A percentile compares a stretch with the other conserved stretches of the same genome.
These are phyloP conservation scores for Yponomeuta cagnagella DNA, from an alignment of 2,888 invertebrate genomes.

Conservation along the genomic window DNA sequence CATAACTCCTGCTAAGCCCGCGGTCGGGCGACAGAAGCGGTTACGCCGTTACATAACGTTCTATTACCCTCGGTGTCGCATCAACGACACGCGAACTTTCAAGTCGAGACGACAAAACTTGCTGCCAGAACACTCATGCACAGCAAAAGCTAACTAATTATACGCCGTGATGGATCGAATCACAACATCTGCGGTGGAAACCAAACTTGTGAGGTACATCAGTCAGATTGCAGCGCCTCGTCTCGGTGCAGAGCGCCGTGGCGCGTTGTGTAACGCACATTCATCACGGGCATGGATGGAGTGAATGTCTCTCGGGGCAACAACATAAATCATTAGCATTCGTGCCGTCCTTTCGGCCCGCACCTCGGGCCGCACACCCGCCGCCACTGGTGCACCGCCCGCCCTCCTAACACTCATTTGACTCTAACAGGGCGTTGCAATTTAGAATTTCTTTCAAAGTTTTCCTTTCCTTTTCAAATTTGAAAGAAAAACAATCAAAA, in stretches of 20 bases:
- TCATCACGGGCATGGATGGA: slow-evolving; percentile 48
- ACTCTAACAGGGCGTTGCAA: slow-evolving; percentile 8
- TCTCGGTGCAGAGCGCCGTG: slow-evolving; percentile 25
- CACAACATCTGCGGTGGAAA: slow-evolving; percentile 10
- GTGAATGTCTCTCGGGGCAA: slow-evolving; percentile 44
- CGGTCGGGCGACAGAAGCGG: not conserved
- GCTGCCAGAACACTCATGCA: not conserved
- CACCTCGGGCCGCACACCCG: slow-evolving; percentile 25
- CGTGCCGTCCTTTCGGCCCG: slow-evolving; percentile 22
- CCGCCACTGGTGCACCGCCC: slow-evolving; percentile 19
- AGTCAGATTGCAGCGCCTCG: slow-evolving; percentile 7
- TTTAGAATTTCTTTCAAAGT: slow-evolving; percentile 11
- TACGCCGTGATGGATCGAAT: slow-evolving; percentile 11
- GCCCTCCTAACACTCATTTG: slow-evolving; percentile 14
- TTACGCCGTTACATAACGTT: not conserved
- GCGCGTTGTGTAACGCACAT: slow-evolving; percentile 44
- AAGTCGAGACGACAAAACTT: not conserved
- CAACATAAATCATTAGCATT: slow-evolving; percentile 60
- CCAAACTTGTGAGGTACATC: slow-evolving; percentile 5
- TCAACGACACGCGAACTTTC: not conserved
- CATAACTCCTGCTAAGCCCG: not conserved
- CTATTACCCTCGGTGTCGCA: not conserved
- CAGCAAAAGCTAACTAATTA: slow-evolving; percentile 2
- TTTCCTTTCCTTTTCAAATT: not conserved
- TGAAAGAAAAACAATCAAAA: not conserved